A percentile compares a stretch with the other conserved stretches of the same genome.
These are phyloP conservation scores for Macrosiphum euphorbiae DNA, from an alignment of 2,888 invertebrate genomes.

Conservation along the genomic window DNA sequence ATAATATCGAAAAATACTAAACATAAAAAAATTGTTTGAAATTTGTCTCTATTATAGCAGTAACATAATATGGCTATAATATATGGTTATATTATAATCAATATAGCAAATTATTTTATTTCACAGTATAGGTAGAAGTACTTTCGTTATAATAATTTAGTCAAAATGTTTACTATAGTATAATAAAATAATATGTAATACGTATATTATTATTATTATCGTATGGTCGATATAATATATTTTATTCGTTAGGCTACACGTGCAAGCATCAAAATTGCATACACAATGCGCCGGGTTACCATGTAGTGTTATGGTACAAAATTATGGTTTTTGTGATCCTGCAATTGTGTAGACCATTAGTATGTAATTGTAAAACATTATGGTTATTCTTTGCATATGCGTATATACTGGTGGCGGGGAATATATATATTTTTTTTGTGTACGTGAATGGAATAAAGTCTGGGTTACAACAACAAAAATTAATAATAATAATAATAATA, in stretches of 20 bases:
- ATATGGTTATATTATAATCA: neutral
- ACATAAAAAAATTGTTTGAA: neutral
- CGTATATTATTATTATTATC: neutral
- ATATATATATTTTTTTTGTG: neutral
- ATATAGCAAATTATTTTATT: neutral
- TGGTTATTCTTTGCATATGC: neutral
- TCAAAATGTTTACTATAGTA: neutral
- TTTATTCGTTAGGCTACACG: neutral
- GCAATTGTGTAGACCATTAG: no score
- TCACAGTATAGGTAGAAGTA: neutral
- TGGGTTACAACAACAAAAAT: neutral
- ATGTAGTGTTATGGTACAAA: neutral
- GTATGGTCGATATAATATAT: neutral
- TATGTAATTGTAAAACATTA: neutral
- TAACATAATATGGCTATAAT: neutral
- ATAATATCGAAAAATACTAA: neutral
- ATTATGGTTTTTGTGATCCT: neutral
- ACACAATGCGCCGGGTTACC: slow-evolving; percentile 35
- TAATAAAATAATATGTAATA: neutral
- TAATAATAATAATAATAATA: neutral
- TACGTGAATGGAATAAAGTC: slow-evolving; percentile 1
- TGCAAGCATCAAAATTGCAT: slow-evolving; percentile 44
- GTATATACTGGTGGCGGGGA: no score
- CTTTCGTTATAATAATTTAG: neutral
- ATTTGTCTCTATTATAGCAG: neutral